These are phyloP conservation scores for Cichladusa arquata DNA, from an alignment of 2,113 vertebrate genomes.

Conservation along the genomic window DNA sequence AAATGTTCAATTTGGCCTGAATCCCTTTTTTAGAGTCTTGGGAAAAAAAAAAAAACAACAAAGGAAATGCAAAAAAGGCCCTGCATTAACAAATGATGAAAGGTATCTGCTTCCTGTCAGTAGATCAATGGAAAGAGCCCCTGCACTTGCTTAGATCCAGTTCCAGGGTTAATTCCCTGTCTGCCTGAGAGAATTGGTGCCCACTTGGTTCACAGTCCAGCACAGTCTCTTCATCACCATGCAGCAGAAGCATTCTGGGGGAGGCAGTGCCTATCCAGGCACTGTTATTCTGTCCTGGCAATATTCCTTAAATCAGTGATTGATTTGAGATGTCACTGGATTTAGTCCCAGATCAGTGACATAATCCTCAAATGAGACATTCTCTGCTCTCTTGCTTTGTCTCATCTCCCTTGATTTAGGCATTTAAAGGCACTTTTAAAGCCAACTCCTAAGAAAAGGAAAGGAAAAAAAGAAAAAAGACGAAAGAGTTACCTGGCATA, in stretches of 20 bases:
- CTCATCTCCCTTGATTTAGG: not conserved
- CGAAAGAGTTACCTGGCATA: not conserved
- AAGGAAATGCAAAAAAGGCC: fast-evolving
- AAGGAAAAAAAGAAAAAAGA: not conserved
- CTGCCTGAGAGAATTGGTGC: not conserved
- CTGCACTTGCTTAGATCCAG: not conserved
- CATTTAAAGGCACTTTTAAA: not conserved
- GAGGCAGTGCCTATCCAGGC: not conserved
- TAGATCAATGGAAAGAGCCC: not conserved
- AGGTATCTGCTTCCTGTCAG: not conserved
- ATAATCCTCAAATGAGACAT: not conserved
- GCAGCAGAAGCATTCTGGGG: not conserved
- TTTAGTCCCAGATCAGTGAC: not conserved
- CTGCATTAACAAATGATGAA: not conserved
- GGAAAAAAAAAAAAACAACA: not conserved
- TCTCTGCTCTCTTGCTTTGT: not conserved
- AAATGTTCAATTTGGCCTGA: not conserved
- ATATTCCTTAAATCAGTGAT: not conserved
- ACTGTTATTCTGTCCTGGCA: not conserved
- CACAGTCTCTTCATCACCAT: not conserved
- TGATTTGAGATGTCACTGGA: not conserved
- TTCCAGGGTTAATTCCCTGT: not conserved
- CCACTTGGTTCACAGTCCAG: not conserved
- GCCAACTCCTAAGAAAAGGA: not conserved
- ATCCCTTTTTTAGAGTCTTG: not conserved